Evolutionary conservation across 2,888 invertebrate genomes (phyloP).

Genomic region (Cyaniris semiargus): DNA sequence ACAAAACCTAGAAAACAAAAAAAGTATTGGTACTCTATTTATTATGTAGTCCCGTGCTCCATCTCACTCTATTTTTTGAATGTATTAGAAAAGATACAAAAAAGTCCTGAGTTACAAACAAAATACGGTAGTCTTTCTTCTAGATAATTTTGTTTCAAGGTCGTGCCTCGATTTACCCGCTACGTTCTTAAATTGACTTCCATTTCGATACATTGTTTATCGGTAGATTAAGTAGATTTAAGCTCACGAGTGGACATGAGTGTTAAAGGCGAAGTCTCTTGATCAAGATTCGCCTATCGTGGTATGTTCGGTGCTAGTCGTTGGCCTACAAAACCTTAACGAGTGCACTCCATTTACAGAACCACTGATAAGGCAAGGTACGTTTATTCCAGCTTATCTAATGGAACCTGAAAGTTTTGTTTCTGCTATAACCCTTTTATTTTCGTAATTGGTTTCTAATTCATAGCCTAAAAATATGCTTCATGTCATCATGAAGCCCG

Average conservation of each 20-base stretch:
- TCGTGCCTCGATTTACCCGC: background rate
- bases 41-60: background rate
- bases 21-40: too few species aligned
- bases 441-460: background rate
- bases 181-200: background rate
- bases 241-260: background rate
- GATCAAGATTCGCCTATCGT: slow-evolving; percentile 25
- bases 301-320: slow-evolving; percentile 33
- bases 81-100: background rate
- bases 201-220: background rate
- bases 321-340: slow-evolving; percentile 45
- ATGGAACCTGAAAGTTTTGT: background rate
- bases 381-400: slow-evolving; percentile 19
- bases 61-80: background rate
- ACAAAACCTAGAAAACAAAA: background rate
- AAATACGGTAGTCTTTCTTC: background rate
- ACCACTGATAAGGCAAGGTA: slow-evolving; percentile 22
- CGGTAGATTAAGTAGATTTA: background rate
- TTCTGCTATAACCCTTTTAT: background rate
- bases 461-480: background rate
- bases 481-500: too few species aligned
- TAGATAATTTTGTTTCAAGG: background rate
- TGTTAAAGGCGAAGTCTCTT: background rate
- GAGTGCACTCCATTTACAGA: slow-evolving; percentile 33
- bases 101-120: background rate